These are phyloP conservation scores for Furcula furcula DNA, from an alignment of 2,888 invertebrate genomes.

Conservation along the genomic window DNA sequence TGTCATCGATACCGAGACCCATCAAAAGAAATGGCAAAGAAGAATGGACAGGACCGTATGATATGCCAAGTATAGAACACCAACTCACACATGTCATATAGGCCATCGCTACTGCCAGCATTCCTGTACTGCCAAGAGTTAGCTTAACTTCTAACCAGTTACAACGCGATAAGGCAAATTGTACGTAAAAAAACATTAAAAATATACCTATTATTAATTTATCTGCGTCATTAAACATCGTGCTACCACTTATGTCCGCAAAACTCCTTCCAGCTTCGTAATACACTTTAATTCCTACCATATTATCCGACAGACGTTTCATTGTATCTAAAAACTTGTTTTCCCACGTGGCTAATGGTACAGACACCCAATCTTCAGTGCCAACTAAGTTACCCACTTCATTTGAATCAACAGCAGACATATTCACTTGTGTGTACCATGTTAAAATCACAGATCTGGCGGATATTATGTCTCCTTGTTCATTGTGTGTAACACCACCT, in stretches of 20 bases:
- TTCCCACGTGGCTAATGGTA: slow-evolving; percentile 83
- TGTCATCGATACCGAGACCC: slow-evolving; percentile 92
- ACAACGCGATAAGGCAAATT: slow-evolving; percentile 86
- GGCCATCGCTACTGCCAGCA: slow-evolving; percentile 87
- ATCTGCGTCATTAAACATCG: slow-evolving; percentile 88
- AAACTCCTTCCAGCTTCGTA: slow-evolving; percentile 86
- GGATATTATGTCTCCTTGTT: slow-evolving; percentile 81
- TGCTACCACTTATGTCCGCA: slow-evolving; percentile 86
- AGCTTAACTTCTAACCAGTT: slow-evolving; percentile 88
- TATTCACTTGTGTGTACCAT: slow-evolving; percentile 86
- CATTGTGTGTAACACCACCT: slow-evolving; percentile 82
- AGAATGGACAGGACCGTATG: slow-evolving; percentile 91
- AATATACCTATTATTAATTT: slow-evolving; percentile 85
- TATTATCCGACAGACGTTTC: slow-evolving; percentile 47
- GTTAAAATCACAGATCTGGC: slow-evolving; percentile 84
- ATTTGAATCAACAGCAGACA: slow-evolving; percentile 84
- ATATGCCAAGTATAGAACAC: slow-evolving; percentile 86
- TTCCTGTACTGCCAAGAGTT: slow-evolving; percentile 85
- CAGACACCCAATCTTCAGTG: slow-evolving; percentile 88
- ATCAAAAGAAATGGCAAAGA: slow-evolving; percentile 90
- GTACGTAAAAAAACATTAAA: slow-evolving; percentile 88
- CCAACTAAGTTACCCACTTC: slow-evolving; percentile 87
- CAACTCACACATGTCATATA: slow-evolving; percentile 87
- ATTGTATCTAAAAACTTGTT: slow-evolving; percentile 75
- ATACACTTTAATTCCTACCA: slow-evolving; percentile 65